These are phyloP conservation scores for Cavia aperea DNA, from an alignment of 2,113 vertebrate genomes.

Conservation along the genomic window DNA sequence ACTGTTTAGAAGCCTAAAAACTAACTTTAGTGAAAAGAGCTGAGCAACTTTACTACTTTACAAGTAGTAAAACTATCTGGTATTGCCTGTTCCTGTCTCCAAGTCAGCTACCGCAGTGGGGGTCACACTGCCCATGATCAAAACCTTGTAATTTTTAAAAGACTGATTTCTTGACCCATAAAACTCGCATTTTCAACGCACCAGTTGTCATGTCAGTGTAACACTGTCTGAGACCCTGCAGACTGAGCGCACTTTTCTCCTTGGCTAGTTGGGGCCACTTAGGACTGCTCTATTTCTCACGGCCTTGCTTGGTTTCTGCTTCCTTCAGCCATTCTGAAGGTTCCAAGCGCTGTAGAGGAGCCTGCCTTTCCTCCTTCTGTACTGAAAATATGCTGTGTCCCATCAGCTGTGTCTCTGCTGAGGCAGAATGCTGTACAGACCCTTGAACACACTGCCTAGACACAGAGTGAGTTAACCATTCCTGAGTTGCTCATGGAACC, in stretches of 20 bases:
- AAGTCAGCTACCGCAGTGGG: not conserved
- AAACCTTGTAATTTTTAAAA: not conserved
- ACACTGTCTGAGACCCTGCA: not conserved
- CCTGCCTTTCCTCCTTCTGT: too few relatives aligned
- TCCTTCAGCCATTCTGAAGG: not conserved
- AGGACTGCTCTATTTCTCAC: rapidly evolving
- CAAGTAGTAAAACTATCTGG: conserved; percentile 9
- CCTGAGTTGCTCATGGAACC: rapidly evolving
- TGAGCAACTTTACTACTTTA: conserved; percentile 22
- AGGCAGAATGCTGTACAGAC: not conserved
- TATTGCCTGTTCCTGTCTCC: not conserved
- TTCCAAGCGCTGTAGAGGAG: rapidly evolving
- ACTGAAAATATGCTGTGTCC: rapidly evolving
- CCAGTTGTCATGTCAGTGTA: not conserved
- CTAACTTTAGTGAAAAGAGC: conserved; percentile 51
- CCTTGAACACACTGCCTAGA: not conserved
- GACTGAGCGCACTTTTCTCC: not conserved
- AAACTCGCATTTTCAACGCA: not conserved
- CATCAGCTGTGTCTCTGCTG: rapidly evolving
- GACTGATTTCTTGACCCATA: not conserved
- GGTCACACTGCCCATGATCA: not conserved
- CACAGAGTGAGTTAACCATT: rapidly evolving
- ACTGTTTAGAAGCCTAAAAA: conserved; percentile 57
- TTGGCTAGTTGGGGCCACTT: not conserved
- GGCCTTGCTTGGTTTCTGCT: not conserved